Evolutionary conservation across 2,888 invertebrate species (phyloP), one percentile per base, ranked within the genome.

Genomic region (Harpalus rubripes): DNA sequence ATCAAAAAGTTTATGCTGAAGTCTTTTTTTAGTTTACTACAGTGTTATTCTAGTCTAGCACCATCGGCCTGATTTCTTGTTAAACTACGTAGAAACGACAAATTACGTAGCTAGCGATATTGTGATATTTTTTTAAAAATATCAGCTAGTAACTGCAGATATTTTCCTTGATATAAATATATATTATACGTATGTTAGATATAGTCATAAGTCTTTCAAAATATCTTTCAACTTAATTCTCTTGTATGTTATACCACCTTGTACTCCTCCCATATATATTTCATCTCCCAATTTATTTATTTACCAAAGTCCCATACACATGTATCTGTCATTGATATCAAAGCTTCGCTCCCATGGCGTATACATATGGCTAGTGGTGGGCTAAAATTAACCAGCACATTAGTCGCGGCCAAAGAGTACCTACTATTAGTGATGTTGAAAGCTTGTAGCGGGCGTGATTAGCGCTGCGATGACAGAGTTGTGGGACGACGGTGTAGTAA

Each of bases 351-450:
- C 15, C 15, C 68, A 12, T 7, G 22, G 63, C 68, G 32, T 26
- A 15, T 39, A 15, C 32, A 39, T 26, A 10, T 63, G 26, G 63
- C n/a, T 63, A 63, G 59, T 59, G 18, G 63, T n/a, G 22, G 68
- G 68, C 68, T 68, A 68, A 68, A 68, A 68, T 68, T 68, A 68
- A 68, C 39, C 68, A 68, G 72, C 44, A 74, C 72, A 44, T 74
- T 68, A 68, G 68, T 74, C 44, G 72, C 44, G 72, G 68, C 68
- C 41, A 7, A 16, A 18, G 18, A 41, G 78, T 26, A n/a, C 56
- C 32, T 32, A 59, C 79, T 61, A 79, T 79, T 79, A 79, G 79
- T 61, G 79, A 61, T 74, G 72, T 74, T 79, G 79, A 79, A 79
- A 79, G 79, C 52, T 39, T 58, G 79, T 59, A 79, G 32, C 59